Percentiles rank a stretch among this genome's conserved stretches.
Evolutionary conservation across 2,797 vertebrate species (phyloP).

Genomic region (Leptoclinus maculatus): DNA sequence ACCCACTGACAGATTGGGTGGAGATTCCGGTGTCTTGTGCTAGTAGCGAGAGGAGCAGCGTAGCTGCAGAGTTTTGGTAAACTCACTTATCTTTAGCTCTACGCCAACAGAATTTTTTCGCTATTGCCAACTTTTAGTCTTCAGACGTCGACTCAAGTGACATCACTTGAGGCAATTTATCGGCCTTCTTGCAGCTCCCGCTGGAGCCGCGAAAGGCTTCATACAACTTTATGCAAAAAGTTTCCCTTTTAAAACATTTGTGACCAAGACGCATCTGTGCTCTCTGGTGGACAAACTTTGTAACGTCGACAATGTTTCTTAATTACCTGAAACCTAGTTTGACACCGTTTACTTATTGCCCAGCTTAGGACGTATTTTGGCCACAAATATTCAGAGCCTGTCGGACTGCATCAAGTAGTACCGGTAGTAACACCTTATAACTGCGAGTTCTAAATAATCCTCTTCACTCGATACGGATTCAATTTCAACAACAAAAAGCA

Average conservation of each 20-base stretch:
- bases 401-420: rapidly evolving
- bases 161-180: not conserved
- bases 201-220: not conserved
- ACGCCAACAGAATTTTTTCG: too few relatives aligned
- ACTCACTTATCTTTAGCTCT: too few relatives aligned
- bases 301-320: not conserved
- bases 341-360: too few relatives aligned
- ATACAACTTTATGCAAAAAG: not conserved
- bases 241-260: not conserved
- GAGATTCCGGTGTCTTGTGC: not conserved
- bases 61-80: too few relatives aligned
- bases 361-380: too few relatives aligned
- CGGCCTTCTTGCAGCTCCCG: too few relatives aligned
- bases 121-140: not conserved
- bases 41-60: not conserved
- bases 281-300: conserved; percentile 2
- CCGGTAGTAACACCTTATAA: not conserved
- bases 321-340: not conserved
- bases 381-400: not conserved
- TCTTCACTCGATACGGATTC: not conserved
- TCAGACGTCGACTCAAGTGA: not conserved
- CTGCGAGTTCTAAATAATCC: not conserved
- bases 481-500: not conserved
- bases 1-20: not conserved
- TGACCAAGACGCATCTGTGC: not conserved